Evolutionary conservation across 2,113 vertebrate species (phyloP).

Genomic region (Procavia capensis): DNA sequence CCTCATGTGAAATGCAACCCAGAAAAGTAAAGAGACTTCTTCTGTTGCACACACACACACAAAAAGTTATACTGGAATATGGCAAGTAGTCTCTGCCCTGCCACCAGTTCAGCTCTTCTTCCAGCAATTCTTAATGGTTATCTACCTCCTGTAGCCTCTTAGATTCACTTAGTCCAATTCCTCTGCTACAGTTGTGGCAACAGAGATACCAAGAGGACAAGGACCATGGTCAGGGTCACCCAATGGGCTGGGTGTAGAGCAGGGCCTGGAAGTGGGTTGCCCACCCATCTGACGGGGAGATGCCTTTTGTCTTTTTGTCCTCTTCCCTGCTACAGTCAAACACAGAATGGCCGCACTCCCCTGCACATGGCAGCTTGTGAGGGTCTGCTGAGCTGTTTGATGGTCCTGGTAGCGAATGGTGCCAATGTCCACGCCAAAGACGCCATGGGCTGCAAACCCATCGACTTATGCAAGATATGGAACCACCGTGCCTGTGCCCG

Average conservation of each 20-base stretch:
- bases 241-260: not conserved
- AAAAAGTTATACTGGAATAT: too few species aligned
- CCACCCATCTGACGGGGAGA: not conserved
- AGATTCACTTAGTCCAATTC: not conserved
- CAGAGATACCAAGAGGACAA: not conserved
- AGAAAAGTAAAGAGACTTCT: slow-evolving; percentile 2
- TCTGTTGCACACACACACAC: too few species aligned
- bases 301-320: not conserved
- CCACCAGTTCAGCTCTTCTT: not conserved
- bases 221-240: not conserved
- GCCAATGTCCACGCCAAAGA: slow-evolving; percentile 77
- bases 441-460: slow-evolving; percentile 61
- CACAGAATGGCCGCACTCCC: slow-evolving; percentile 59
- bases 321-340: slow-evolving; percentile 54
- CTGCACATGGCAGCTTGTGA: slow-evolving; percentile 80
- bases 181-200: not conserved
- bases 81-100: not conserved
- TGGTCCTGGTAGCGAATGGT: slow-evolving; percentile 74
- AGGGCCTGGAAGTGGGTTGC: not conserved
- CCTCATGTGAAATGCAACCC: slow-evolving; percentile 4
- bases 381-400: slow-evolving; percentile 76
- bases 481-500: slow-evolving; percentile 78
- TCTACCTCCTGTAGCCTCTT: not conserved
- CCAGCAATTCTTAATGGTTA: not conserved
- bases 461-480: slow-evolving; percentile 81